phyloP scores from a whole-genome alignment of 1,140 invertebrate genomes.

The Zaprionus ornatus region DNA sequence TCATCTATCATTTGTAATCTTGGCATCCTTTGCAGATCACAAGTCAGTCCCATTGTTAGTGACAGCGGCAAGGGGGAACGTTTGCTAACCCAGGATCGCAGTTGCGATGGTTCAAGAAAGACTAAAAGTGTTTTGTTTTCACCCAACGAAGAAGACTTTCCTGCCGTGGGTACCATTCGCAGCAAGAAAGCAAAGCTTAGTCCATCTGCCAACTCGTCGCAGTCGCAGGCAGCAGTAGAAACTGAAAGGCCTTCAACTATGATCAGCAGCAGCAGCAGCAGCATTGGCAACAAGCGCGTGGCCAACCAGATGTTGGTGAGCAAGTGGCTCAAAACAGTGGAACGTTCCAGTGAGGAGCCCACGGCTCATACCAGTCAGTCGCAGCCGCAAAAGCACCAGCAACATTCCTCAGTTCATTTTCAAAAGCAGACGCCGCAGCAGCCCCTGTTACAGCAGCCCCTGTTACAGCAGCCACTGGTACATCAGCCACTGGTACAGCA shows the following conservation, averaged over 20 bases:
- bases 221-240: neutral
- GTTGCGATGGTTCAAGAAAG: neutral
- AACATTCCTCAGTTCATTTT: neutral
- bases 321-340: neutral
- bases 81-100: neutral
- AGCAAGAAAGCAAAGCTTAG: conserved; percentile 8
- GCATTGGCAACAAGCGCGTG: neutral
- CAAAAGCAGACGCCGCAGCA: neutral
- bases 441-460: neutral
- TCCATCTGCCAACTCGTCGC: neutral
- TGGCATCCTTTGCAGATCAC: conserved; percentile 1
- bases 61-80: neutral
- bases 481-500: too few species aligned
- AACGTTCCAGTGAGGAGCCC: neutral
- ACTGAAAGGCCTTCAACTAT: neutral
- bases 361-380: neutral
- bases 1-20: neutral
- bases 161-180: conserved; percentile 27
- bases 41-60: neutral
- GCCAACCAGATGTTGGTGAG: neutral
- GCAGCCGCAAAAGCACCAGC: neutral
- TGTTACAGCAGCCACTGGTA: neutral
- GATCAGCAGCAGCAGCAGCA: too few species aligned
- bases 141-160: conserved; percentile 30
- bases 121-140: neutral